Percentiles rank a stretch among this genome's conserved stretches.
Conservation (phyloP, 2,797 vertebrate species). For the Leptoclinus maculatus region DNA sequence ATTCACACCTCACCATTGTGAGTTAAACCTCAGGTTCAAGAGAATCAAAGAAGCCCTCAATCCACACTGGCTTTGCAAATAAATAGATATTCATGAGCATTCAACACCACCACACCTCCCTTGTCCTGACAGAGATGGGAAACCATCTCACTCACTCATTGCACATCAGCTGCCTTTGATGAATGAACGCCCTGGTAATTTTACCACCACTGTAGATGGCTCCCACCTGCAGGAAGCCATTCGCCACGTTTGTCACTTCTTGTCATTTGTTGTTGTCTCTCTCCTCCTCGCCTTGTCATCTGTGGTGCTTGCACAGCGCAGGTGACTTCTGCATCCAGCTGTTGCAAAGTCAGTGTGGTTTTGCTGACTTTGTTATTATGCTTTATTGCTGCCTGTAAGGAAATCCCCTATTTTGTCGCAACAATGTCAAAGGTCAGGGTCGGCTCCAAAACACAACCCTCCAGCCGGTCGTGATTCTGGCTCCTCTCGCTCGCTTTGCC, state of each 20-base stretch:
- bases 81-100: constrained; percentile 64
- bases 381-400: constrained; percentile 19
- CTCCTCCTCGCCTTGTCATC: constrained; percentile 29
- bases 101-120: constrained; percentile 12
- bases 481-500: constrained; percentile 11
- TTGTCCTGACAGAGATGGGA: constrained; percentile 40
- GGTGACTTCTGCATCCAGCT: constrained; percentile 47
- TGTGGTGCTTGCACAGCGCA: constrained; percentile 37
- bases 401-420: constrained; percentile 3
- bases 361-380: constrained; percentile 7
- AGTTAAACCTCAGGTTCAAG: constrained; percentile 45
- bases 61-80: constrained; percentile 41
- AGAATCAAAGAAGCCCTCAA: constrained; percentile 30
- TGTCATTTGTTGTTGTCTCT: constrained; percentile 39
- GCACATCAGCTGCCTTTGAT: constrained; percentile 30
- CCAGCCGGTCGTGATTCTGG: not conserved
- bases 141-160: constrained; percentile 29
- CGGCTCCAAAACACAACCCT: constrained; percentile 29
- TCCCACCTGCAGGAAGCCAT: constrained; percentile 60
- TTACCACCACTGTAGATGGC: constrained; percentile 13
- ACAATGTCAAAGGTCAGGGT: constrained; percentile 47
- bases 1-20: constrained; percentile 63
- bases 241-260: constrained; percentile 41
- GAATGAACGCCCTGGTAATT: constrained; percentile 49
- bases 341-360: constrained; percentile 18